A percentile compares a stretch with the other conserved stretches of the same genome.
phyloP scores from a whole-genome alignment of 2,113 vertebrate species.

The Myiagra hebetior region DNA sequence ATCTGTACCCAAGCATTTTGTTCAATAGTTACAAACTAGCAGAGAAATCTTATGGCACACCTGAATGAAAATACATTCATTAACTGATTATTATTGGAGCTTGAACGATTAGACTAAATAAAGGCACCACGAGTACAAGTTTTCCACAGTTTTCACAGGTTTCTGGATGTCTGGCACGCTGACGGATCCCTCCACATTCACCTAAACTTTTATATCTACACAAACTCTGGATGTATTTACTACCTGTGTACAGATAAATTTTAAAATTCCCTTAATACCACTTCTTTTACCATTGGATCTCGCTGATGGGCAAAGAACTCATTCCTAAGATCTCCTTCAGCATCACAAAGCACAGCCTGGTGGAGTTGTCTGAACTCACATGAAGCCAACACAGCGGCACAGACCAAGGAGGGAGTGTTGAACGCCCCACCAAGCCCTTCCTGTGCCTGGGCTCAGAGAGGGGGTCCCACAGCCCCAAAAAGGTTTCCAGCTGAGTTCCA shows the following conservation, averaged over 20 bases:
- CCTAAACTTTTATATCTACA: not conserved
- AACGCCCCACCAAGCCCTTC: not conserved
- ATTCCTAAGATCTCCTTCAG: not conserved
- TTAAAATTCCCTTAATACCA: not conserved
- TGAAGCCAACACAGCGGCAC: not conserved
- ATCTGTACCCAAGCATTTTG: not conserved
- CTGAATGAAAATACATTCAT: not conserved
- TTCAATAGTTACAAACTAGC: not conserved
- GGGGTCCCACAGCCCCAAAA: not conserved
- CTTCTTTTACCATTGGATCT: accelerated
- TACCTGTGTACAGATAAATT: not conserved
- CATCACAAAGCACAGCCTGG: not conserved
- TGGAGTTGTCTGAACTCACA: not conserved
- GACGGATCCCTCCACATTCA: not conserved
- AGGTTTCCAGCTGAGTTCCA: not conserved
- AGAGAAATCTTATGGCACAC: not conserved
- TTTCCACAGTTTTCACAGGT: not conserved
- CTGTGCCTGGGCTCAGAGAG: not conserved
- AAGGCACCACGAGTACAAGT: not conserved
- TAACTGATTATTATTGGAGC: not conserved
- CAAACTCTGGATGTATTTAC: not conserved
- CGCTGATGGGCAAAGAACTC: not conserved
- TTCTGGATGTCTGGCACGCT: not conserved
- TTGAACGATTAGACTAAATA: not conserved
- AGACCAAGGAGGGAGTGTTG: not conserved